Evolutionary conservation across 2,888 invertebrate genomes (phyloP).

Genomic region (Drosophila infuscata): DNA sequence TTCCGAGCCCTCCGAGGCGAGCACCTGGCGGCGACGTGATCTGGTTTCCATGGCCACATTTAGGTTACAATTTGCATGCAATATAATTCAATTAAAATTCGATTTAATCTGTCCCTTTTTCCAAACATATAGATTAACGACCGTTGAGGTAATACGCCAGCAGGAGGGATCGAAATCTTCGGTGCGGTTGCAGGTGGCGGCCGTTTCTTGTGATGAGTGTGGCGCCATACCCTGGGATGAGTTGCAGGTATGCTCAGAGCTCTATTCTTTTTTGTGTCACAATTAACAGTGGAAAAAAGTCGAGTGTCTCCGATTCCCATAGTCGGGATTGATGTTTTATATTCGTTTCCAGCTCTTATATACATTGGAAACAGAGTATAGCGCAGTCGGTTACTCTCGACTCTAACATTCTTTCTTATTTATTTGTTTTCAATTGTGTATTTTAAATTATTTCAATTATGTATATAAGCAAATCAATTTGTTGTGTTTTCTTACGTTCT

Average conservation of each 20-base stretch:
- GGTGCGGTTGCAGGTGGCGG: conserved; percentile 89
- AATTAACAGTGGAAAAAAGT: background rate
- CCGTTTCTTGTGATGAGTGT: conserved; percentile 92
- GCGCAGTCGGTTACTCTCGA: conserved; percentile 1
- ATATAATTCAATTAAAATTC: background rate
- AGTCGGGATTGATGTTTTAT: background rate
- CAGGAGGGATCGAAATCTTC: conserved; percentile 89
- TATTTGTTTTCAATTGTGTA: conserved; percentile 16
- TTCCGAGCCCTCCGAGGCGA: conserved; percentile 93
- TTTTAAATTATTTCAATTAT: conserved; percentile 31
- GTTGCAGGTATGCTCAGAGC: conserved; percentile 91
- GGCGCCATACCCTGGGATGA: conserved; percentile 96
- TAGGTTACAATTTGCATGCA: conserved; percentile 69
- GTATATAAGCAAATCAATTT: conserved; percentile 49
- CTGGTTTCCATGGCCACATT: conserved; percentile 87
- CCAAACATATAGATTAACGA: conserved; percentile 89
- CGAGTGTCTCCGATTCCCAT: background rate
- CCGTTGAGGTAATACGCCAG: conserved; percentile 90
- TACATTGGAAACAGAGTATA: background rate
- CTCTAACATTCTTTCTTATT: background rate
- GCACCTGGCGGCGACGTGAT: conserved; percentile 92
- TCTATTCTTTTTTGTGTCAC: background rate
- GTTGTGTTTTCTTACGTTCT: conserved; percentile 24
- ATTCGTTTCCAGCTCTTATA: background rate
- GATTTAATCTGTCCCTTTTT: conserved; percentile 26